Evolutionary conservation across 1,140 invertebrate genomes (phyloP).

Genomic region (Neelides sp.): DNA sequence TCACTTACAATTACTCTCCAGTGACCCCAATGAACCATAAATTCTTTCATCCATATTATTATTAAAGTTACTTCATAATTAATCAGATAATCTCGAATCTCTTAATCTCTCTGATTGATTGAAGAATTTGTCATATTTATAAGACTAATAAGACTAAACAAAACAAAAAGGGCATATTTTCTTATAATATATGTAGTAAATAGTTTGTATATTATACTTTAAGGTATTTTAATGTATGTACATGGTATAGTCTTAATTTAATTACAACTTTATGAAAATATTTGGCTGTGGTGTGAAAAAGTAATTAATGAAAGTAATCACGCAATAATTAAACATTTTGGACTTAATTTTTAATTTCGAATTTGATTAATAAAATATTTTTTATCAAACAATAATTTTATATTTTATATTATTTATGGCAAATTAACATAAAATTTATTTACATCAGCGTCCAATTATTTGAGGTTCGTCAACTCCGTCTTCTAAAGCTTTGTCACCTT

Average conservation of each 20-base stretch:
- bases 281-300: too few relatives aligned
- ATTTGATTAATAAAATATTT: too few relatives aligned
- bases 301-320: too few relatives aligned
- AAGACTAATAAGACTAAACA: not conserved
- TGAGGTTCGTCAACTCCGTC: slow-evolving; percentile 17
- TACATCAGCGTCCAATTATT: slow-evolving; percentile 23
- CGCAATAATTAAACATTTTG: too few relatives aligned
- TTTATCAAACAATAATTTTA: too few relatives aligned
- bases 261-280: too few relatives aligned
- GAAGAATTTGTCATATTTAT: not conserved
- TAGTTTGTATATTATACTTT: not conserved
- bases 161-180: not conserved
- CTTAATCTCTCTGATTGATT: not conserved
- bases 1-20: not conserved
- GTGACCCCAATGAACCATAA: not conserved
- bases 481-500: slow-evolving; percentile 37
- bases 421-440: too few relatives aligned
- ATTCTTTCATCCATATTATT: not conserved
- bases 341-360: too few relatives aligned
- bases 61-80: too few relatives aligned
- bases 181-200: not conserved
- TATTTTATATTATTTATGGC: too few relatives aligned
- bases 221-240: not conserved
- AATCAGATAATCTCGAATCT: too few relatives aligned
- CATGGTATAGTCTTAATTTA: too few relatives aligned